Evolutionary conservation across 2,113 vertebrate genomes (phyloP), one percentile per base, ranked within the genome.

Genomic region (Stercorarius parasiticus): DNA sequence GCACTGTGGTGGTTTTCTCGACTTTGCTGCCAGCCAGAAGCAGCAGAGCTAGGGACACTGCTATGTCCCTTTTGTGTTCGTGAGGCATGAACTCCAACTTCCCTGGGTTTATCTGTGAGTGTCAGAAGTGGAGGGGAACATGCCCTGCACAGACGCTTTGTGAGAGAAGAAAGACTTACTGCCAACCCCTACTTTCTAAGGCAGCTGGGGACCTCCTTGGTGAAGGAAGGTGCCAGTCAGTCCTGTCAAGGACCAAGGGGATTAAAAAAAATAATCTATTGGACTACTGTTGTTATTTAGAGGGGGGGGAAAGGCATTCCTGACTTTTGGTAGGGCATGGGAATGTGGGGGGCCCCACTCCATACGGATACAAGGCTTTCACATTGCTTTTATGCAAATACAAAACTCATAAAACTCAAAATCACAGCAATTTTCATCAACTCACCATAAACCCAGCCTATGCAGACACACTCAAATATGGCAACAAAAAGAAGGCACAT

Each of bases 401-500:
- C 7, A 30, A 84, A 76, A 5, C 9, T 7, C 38, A 9, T 17
- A 9, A 64, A 78, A 40, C 14, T 21, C 16, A 11, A 81, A 42
- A 36, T 1, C 0, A 22, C 45, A 89, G 36, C 30, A 8, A 6
- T 78, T 70, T 82, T 21, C 32, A 55, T 36, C 30, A 86, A 97
- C 99, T 99, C 98, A 99, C 99, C 99, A 1, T 99, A 99, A 77
- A 99, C 98, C 99, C 99, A 99, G 91, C 99, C 99, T 34, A 99
- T 99, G 96, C 99, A 99, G 97, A 99, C 97, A 72, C 99, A 99
- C 97, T 99, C 99, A 90, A 99, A 99, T 96, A 99, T 99, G 97
- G 99, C 99, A 91, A 99, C 99, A 61, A 99, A 99, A 65, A 99
- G 99, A 93, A 99, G 98, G 97, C 99, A 99, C 99, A 99, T 99